Evolutionary conservation across 2,888 invertebrate species (phyloP).

Genomic region (Heteromurus nitidus): DNA sequence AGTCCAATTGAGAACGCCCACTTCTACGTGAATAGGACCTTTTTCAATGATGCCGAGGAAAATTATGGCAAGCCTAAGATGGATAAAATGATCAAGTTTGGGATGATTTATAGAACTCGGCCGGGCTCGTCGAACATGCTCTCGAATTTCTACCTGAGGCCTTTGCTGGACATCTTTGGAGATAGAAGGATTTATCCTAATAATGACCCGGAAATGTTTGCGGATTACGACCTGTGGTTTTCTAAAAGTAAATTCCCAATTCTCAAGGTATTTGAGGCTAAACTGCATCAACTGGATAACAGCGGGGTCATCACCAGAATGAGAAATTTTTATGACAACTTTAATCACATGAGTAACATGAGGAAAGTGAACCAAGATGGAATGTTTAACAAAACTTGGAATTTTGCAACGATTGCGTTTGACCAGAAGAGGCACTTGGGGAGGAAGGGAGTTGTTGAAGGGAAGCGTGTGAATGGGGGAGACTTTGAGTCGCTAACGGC

Average conservation of each 20-base stretch:
- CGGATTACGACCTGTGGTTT: background rate
- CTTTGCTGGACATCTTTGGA: background rate
- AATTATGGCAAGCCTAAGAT: too few relatives aligned
- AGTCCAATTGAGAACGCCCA: too few relatives aligned
- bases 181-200: background rate
- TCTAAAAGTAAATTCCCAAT: background rate
- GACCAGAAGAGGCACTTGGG: background rate
- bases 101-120: background rate
- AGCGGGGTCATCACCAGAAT: background rate
- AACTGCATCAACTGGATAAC: background rate
- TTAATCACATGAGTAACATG: background rate
- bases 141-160: slow-evolving; percentile 8
- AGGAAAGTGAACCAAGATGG: background rate
- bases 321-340: background rate
- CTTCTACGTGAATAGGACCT: too few relatives aligned
- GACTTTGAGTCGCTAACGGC: too few relatives aligned
- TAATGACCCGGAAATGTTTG: background rate
- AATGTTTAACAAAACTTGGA: background rate
- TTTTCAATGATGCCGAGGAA: too few relatives aligned
- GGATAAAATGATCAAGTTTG: too few relatives aligned
- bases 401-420: background rate
- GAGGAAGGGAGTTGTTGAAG: background rate
- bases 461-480: too few relatives aligned
- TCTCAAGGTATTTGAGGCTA: background rate
- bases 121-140: background rate